phyloP scores from a whole-genome alignment of 2,113 vertebrate species.

The Loxodonta africana region DNA sequence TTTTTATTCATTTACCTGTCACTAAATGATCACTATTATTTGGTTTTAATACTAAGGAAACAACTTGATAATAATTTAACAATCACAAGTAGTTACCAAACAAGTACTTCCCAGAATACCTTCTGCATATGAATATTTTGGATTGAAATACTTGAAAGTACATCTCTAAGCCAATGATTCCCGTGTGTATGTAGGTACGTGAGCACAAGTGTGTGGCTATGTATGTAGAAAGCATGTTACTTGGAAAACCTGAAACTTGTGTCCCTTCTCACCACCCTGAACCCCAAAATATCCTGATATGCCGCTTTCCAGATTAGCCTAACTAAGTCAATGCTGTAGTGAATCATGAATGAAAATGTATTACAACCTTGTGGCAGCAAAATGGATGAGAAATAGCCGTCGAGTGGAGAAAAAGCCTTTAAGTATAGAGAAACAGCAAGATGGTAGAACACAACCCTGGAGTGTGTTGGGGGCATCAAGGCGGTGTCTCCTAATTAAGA shows the following conservation, averaged over 20 bases:
- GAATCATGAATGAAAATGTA: not conserved
- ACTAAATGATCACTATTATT: not conserved
- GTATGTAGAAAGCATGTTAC: not conserved
- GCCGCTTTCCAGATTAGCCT: not conserved
- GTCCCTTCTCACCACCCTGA: not conserved
- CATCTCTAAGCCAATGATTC: not conserved
- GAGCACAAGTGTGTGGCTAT: not conserved
- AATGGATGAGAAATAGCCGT: not conserved
- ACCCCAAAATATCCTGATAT: not conserved
- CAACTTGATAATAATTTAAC: not conserved
- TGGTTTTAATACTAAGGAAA: conserved; percentile 61
- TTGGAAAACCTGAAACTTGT: not conserved
- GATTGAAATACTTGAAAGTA: not conserved
- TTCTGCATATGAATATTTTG: not conserved
- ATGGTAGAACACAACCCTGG: not conserved
- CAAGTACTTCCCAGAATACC: not conserved
- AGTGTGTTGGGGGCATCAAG: not conserved
- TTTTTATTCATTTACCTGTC: not conserved
- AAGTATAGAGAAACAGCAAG: not conserved
- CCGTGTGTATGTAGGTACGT: not conserved
- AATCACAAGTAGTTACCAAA: conserved; percentile 13
- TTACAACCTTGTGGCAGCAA: not conserved
- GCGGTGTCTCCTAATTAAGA: not conserved
- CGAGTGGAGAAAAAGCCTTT: not conserved
- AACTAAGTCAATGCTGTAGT: not conserved